Conservation (phyloP, 2,888 invertebrate species). For the Synergus gifuensis region DNA sequence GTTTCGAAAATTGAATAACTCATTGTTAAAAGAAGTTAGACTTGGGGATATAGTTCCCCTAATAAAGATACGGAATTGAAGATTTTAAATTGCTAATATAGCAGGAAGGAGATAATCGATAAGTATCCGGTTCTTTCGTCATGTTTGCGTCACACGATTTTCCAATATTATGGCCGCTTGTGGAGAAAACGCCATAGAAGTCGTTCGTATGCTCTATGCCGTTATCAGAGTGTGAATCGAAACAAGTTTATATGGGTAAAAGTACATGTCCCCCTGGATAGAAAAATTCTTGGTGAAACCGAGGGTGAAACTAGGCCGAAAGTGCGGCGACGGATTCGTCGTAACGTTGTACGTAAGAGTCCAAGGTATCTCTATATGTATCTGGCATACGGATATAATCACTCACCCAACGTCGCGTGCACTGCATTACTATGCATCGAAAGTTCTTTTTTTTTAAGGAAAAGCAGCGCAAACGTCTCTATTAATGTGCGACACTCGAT, state of each 20-base stretch:
- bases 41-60: not conserved
- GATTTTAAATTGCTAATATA: not conserved
- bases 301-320: constrained; percentile 60
- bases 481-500: not conserved
- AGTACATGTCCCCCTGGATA: not conserved
- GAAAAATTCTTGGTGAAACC: constrained; percentile 49
- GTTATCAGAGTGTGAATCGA: constrained; percentile 3
- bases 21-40: not conserved
- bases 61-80: not conserved
- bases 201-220: not conserved
- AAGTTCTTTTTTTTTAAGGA: not conserved
- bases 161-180: not conserved
- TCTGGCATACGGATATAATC: not conserved
- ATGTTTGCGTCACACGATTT: not conserved
- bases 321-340: constrained; percentile 57
- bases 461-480: not conserved
- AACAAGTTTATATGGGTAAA: not conserved
- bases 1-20: not conserved
- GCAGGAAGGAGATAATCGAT: not conserved
- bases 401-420: not conserved
- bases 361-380: not conserved
- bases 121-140: not conserved
- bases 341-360: constrained; percentile 49
- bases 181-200: not conserved
- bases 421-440: not conserved